Evolutionary conservation across 92 coral and sea anemone genomes (phyloP), one percentile per base, ranked within the genome.

Genomic region (Zoanthus sansibaricus): DNA sequence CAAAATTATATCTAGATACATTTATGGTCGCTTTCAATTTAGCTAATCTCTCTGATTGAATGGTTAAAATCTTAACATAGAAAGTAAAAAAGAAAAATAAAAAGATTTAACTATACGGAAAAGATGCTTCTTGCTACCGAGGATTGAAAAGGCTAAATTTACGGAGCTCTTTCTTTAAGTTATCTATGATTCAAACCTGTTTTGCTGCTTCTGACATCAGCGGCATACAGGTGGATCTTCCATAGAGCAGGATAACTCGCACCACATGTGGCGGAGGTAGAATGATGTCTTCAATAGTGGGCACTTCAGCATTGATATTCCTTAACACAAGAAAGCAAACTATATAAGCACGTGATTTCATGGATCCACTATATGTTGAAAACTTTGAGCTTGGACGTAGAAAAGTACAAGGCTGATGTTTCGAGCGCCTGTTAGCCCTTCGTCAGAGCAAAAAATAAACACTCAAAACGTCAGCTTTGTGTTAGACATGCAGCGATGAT

Each of bases 251-350:
- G 49, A 96, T 88, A n/a, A 96, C 94, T 14, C 99, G 94, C 3
- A 96, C 94, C 37, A 96, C 94, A 86, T 90, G 89, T 0, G 98
- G 92, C 14, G 99, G 99, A 4, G 98, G 98, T 15, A 96, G 88
- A 15, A 83, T 64, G n/a, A 87, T 77, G 61, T 91, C 95, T 25
- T 95, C 98, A 17, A 90, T 70, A 16, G 49, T 80, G 32, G 99
- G 99, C 3, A 96, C 46, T 47, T 79, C 71, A n/a, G 92, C 82
- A 61, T 89, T 92, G 12, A 82, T 86, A 51, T 80, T 86, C 83
- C 99, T 96, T 84, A 47, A 86, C 42, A 37, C 3, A 37, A 37
- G 2, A 37, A 37, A 37, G 4, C 3, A 2, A 37, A 37, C 42
- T 37, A 2, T 37, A 37, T 37, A 37, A 37, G 42, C 42, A 37